Evolutionary conservation across 1,140 invertebrate species (phyloP).

Genomic region (Orchestia grillus): DNA sequence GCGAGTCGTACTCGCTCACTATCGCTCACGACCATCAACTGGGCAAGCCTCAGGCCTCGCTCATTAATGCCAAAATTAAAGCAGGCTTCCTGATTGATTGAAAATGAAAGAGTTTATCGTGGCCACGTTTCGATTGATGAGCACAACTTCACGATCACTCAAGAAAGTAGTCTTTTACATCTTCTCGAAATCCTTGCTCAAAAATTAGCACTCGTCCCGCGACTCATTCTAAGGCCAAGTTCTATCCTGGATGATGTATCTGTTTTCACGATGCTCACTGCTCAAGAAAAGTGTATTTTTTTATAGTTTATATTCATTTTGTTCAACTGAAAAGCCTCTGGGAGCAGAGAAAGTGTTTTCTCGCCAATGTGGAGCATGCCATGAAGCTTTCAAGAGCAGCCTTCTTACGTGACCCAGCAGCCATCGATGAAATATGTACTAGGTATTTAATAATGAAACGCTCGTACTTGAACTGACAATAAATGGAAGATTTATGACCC

Average conservation of each 20-base stretch:
- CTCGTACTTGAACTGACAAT: background rate
- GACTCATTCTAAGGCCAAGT: background rate
- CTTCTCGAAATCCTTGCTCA: background rate
- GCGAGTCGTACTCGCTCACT: background rate
- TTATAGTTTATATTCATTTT: background rate
- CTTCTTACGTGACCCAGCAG: no score
- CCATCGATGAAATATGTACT: background rate
- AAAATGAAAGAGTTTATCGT: constrained; percentile 56
- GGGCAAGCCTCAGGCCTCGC: constrained; percentile 4
- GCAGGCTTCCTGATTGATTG: constrained; percentile 46
- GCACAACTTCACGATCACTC: constrained; percentile 17
- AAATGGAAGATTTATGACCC: background rate
- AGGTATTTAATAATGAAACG: background rate
- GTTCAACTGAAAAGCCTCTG: background rate
- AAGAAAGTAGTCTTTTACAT: background rate
- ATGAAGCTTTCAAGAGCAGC: background rate
- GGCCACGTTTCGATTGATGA: constrained; percentile 48
- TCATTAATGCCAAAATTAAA: constrained; percentile 56
- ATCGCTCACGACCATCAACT: constrained; percentile 41
- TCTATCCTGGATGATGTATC: background rate
- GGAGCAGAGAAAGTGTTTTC: background rate
- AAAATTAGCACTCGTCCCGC: background rate
- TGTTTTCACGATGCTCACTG: background rate
- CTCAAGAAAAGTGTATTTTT: background rate
- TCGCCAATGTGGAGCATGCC: background rate